These are phyloP conservation scores for Gambusia yucatana DNA, from an alignment of 2,797 vertebrate species.

Conservation along the genomic window DNA sequence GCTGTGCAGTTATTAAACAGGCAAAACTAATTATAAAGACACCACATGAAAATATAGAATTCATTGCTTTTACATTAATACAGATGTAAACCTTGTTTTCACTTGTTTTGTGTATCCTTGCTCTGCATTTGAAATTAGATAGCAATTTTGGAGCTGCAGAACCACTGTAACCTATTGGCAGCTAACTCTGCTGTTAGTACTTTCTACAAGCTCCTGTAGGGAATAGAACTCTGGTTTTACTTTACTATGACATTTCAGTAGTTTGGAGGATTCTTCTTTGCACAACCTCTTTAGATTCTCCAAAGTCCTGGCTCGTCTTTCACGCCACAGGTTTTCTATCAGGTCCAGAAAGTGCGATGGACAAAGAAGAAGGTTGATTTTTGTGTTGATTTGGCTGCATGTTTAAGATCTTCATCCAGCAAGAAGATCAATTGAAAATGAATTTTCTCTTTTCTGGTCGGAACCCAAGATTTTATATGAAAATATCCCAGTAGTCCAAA, in stretches of 20 bases:
- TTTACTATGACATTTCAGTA: neutral
- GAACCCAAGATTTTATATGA: neutral
- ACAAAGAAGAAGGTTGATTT: neutral
- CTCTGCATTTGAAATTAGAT: neutral
- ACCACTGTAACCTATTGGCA: neutral
- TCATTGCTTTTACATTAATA: neutral
- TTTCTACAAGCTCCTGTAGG: neutral
- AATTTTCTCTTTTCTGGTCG: neutral
- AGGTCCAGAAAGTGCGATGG: neutral
- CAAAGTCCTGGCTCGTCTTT: neutral
- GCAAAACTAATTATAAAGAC: neutral
- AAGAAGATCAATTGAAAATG: neutral
- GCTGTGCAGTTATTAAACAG: neutral
- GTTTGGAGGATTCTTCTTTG: neutral
- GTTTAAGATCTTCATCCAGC: neutral
- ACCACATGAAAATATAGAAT: neutral
- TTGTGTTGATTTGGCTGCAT: neutral
- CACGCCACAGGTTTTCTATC: neutral
- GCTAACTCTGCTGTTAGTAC: neutral
- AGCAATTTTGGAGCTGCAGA: neutral
- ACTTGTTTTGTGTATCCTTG: neutral
- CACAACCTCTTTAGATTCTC: neutral
- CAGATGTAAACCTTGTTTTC: neutral
- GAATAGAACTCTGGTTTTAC: neutral
- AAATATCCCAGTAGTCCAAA: neutral